A percentile compares a stretch with the other conserved stretches of the same genome.
Conservation (phyloP, 2,113 vertebrate genomes). For the Synodontis membranacea region DNA sequence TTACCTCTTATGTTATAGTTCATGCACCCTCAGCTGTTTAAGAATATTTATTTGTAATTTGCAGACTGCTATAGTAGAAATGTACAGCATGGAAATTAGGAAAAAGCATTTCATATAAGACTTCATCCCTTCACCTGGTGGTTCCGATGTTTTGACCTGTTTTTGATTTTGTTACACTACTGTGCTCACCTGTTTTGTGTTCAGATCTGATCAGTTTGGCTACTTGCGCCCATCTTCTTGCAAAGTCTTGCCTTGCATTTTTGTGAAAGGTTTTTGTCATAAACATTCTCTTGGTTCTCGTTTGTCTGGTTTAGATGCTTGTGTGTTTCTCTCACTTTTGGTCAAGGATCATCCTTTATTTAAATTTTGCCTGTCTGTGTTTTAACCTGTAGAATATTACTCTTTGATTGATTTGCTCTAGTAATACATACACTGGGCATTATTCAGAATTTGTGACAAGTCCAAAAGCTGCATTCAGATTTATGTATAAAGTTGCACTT, state of each 20-base stretch:
- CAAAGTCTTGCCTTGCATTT: not conserved
- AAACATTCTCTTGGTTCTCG: not conserved
- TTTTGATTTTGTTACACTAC: not conserved
- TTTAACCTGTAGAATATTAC: not conserved
- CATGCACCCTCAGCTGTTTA: not conserved
- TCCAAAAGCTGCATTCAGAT: not conserved
- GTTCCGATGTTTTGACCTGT: not conserved
- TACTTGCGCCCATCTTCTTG: not conserved
- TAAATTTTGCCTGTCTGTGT: not conserved
- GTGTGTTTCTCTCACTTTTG: not conserved
- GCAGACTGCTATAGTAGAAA: not conserved
- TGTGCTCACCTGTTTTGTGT: not conserved
- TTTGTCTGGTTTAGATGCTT: not conserved
- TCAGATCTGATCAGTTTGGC: not conserved
- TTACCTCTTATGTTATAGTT: not conserved
- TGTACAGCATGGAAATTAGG: not conserved
- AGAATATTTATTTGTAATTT: not conserved
- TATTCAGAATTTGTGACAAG: not conserved
- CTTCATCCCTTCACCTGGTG: not conserved
- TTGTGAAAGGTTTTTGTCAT: not conserved
- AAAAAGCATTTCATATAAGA: not conserved
- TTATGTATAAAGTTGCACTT: not conserved
- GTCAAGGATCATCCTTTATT: not conserved
- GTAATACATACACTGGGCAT: not conserved
- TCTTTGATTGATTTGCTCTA: not conserved